Percentiles rank a stretch among this genome's conserved stretches.
phyloP scores from a whole-genome alignment of 2,113 vertebrate genomes.

The Eulemur rufifrons region DNA sequence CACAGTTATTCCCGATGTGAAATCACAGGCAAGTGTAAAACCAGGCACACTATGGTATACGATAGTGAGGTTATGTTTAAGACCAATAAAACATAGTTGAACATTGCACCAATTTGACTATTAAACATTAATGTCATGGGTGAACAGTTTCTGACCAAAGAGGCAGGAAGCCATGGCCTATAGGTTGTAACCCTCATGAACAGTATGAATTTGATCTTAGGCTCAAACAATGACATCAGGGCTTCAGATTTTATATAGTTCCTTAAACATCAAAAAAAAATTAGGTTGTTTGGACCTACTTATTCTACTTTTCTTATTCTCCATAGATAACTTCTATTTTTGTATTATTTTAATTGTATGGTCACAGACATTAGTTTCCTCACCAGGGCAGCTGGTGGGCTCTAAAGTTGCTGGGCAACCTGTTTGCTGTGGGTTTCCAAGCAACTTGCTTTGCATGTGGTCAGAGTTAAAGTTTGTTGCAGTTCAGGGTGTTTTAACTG shows the following conservation, averaged over 20 bases:
- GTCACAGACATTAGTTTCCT: not conserved
- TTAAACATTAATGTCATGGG: not conserved
- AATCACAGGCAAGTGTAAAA: not conserved
- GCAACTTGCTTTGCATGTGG: slow-evolving; percentile 45
- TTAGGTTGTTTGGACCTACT: not conserved
- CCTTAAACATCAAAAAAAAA: not conserved
- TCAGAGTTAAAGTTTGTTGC: slow-evolving; percentile 25
- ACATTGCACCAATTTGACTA: not conserved
- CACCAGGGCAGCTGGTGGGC: not conserved
- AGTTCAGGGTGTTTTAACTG: not conserved
- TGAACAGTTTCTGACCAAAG: not conserved
- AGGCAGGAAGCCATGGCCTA: not conserved
- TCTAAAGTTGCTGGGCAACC: slow-evolving; percentile 47
- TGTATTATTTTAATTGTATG: not conserved
- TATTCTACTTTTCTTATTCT: not conserved
- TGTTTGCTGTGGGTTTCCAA: slow-evolving; percentile 41
- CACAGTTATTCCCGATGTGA: not conserved
- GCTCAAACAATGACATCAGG: not conserved
- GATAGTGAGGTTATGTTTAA: not conserved
- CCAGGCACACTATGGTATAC: not conserved
- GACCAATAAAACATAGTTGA: not conserved
- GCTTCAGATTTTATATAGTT: not conserved
- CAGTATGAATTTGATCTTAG: not conserved
- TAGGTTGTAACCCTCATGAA: not conserved
- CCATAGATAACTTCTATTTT: not conserved